phyloP scores from a whole-genome alignment of 2,113 vertebrate genomes.

The Daubentonia madagascariensis region DNA sequence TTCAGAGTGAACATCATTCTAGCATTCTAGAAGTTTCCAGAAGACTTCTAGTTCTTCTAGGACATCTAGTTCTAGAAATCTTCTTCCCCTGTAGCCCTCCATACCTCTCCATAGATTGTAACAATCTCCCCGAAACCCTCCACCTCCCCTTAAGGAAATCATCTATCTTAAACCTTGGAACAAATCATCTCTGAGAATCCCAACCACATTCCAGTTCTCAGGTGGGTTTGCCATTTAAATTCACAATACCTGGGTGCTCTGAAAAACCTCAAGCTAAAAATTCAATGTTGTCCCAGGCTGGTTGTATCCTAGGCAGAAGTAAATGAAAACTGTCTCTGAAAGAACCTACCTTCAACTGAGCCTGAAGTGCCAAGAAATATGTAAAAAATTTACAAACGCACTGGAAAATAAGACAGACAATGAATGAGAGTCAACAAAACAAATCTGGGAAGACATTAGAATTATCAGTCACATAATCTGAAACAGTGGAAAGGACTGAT shows the following conservation, averaged over 20 bases:
- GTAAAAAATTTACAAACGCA: not conserved
- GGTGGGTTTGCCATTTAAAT: not conserved
- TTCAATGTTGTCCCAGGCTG: not conserved
- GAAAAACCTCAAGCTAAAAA: constrained; percentile 1
- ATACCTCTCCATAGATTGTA: not conserved
- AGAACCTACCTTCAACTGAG: not conserved
- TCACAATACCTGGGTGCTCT: not conserved
- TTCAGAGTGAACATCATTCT: not conserved
- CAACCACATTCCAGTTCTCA: not conserved
- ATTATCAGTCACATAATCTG: not conserved
- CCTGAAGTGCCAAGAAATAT: not conserved
- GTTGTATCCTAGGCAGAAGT: not conserved
- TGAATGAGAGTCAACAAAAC: not conserved
- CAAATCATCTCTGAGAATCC: not conserved
- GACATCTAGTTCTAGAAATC: not conserved
- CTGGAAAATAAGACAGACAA: constrained; percentile 3
- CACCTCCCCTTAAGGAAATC: not conserved
- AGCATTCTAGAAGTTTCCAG: not conserved
- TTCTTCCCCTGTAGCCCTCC: not conserved
- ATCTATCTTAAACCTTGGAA: not conserved
- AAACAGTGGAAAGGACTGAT: not conserved
- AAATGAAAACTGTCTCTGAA: not conserved
- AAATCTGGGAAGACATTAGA: not conserved
- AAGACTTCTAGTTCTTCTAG: not conserved
- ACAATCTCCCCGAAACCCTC: not conserved